These are phyloP conservation scores for Aramus guarauna DNA, from an alignment of 2,113 vertebrate genomes.

Conservation along the genomic window DNA sequence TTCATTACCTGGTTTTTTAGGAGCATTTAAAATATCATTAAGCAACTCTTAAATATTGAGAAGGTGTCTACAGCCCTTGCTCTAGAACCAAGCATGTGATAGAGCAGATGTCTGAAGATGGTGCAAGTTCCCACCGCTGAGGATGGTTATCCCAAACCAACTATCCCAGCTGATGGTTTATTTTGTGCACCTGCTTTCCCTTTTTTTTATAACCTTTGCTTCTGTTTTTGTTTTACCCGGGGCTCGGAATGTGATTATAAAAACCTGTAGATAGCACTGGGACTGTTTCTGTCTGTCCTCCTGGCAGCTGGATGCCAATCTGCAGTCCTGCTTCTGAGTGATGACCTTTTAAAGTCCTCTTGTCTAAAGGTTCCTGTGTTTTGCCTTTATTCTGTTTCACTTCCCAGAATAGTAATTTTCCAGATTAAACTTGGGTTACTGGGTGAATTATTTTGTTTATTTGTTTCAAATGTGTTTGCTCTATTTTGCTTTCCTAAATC, in stretches of 20 bases:
- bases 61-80: neutral
- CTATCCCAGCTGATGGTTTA: neutral
- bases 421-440: neutral
- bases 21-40: neutral
- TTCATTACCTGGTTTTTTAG: neutral
- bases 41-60: too few relatives aligned
- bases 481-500: neutral
- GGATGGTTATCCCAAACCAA: neutral
- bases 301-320: neutral
- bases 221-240: neutral
- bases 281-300: neutral
- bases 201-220: neutral
- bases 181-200: neutral
- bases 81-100: neutral
- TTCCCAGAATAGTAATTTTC: neutral
- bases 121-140: neutral
- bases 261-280: neutral
- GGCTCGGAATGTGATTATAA: neutral
- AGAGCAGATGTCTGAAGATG: neutral
- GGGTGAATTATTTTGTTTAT: neutral
- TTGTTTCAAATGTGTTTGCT: fast-evolving
- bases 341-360: neutral
- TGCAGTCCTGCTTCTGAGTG: neutral
- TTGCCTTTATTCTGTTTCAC: neutral
- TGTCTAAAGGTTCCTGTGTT: neutral